Percentiles rank a stretch among this genome's conserved stretches.
These are phyloP conservation scores for Epizoanthus fatuus DNA, from an alignment of 92 coral and sea anemone genomes.

Conservation along the genomic window DNA sequence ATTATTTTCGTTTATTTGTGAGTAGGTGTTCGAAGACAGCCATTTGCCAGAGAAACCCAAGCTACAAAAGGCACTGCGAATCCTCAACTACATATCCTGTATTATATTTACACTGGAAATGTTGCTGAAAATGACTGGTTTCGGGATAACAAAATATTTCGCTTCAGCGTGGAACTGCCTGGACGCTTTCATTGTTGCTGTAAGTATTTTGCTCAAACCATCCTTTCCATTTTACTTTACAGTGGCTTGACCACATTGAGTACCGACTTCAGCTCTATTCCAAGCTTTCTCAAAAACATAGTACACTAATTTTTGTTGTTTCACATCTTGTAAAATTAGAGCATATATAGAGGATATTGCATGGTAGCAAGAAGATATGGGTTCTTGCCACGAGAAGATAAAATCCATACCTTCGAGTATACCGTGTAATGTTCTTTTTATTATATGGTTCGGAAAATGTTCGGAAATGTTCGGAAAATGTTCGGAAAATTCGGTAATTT, in stretches of 20 bases:
- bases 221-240: no score
- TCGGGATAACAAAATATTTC: slow-evolving; percentile 9
- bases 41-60: background rate
- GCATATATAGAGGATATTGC: no score
- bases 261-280: background rate
- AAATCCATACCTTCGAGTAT: no score
- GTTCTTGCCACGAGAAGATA: no score
- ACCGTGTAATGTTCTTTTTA: no score
- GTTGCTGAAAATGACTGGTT: slow-evolving; percentile 15
- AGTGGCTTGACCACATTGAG: background rate
- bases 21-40: slow-evolving; percentile 13
- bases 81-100: slow-evolving; percentile 10
- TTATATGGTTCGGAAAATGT: no score
- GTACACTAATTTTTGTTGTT: no score
- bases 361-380: no score
- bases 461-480: no score
- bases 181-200: slow-evolving; percentile 17
- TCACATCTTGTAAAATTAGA: no score
- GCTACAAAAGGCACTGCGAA: background rate
- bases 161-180: slow-evolving; percentile 14
- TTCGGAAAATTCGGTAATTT: no score
- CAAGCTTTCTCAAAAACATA: background rate
- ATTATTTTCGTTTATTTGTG: background rate
- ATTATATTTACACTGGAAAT: background rate
- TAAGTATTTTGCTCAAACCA: background rate